phyloP scores from a whole-genome alignment of 2,113 vertebrate genomes.

The Pardalotus punctatus region DNA sequence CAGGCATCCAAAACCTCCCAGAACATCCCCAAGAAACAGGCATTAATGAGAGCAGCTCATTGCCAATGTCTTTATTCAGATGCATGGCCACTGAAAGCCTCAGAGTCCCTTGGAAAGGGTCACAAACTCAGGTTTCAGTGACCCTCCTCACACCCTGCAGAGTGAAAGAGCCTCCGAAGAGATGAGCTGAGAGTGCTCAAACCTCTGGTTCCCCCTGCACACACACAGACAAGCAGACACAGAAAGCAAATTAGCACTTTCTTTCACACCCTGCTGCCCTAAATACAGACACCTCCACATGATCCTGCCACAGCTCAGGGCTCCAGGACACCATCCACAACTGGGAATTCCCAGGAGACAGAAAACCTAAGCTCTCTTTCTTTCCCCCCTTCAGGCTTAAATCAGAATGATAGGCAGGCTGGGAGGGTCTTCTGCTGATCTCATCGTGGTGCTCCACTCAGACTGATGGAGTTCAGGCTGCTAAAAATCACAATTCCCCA shows the following conservation, averaged over 20 bases:
- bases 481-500: conserved; percentile 40
- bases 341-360: background rate
- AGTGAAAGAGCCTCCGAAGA: background rate
- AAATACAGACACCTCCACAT: background rate
- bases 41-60: background rate
- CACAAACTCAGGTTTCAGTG: background rate
- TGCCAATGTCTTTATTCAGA: background rate
- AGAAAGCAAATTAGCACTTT: background rate
- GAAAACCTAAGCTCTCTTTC: background rate
- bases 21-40: background rate
- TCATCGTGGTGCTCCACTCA: background rate
- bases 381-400: background rate
- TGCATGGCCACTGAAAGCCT: fast-evolving
- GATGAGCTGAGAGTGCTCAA: background rate
- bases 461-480: background rate
- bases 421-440: background rate
- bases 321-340: background rate
- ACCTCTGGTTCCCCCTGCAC: background rate
- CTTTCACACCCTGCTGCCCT: background rate
- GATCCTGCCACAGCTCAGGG: background rate
- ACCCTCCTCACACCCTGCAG: background rate
- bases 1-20: background rate
- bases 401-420: background rate
- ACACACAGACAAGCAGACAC: background rate
- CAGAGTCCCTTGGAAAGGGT: background rate